Evolutionary conservation across 2,888 invertebrate species (phyloP), one percentile per base, ranked within the genome.

Genomic region (Lagria hirta): DNA sequence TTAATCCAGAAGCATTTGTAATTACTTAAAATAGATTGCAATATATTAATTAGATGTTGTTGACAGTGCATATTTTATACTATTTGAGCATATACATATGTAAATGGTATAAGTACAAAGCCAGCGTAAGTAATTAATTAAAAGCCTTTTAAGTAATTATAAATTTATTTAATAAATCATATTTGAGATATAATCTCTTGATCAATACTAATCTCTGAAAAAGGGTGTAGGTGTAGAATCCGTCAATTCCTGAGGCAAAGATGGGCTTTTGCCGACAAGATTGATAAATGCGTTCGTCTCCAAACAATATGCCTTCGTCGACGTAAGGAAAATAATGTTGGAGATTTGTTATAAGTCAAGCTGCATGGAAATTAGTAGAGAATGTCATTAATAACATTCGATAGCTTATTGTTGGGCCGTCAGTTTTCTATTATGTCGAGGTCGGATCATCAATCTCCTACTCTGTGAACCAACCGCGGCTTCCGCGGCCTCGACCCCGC

Each of bases 401-500:
- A 70, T 69, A 61, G 66, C 63, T 66, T 67, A 70, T 70, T 70
- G 70, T 70, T 65, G 62, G 56, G 54, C 60, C 62, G 69, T 70
- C 71, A 70, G 65, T 69, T 71, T 70, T 71, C 71, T 70, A 69
- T 70, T 71, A 70, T 66, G 62, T 57, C 52, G 58, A 52, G 62
- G 57, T 50, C 48, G 58, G 57, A 65, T 69, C 69, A 71, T 71
- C 67, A 70, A 71, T 71, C 70, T 69, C 62, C 57, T 40, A 41
- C 55, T 49, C 57, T 56, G 62, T 57, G 57, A 53, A 73, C 74
- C 41, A 50, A 40, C 54, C 61, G 63, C 60, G 60, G 62, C 63
- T 61, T 71, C 71, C 71, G 70, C 74, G 75, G 75, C 75, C 74
- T 70, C 71, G 67, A 59, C 69, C 77, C 73, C 73, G 72, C 75